Base-by-base conservation (phyloP, 1,140 invertebrate genomes). In the Melitaea cinxia region DNA sequence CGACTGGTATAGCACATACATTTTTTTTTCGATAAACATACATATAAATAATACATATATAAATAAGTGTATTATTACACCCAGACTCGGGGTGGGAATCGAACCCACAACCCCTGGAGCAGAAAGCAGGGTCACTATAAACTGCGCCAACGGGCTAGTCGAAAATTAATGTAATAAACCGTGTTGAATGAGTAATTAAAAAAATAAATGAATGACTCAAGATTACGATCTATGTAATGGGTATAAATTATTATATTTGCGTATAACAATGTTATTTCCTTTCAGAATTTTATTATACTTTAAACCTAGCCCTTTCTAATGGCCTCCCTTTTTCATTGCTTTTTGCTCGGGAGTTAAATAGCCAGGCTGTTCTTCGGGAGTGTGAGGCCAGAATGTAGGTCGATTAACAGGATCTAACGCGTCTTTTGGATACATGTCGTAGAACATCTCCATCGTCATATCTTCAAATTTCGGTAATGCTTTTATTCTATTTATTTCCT, bases 381-480 rank as follows among this genome's bases (percentile, higher is more conserved):
- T 78, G 79, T 96, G 95, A 0, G 96, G 96, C 94, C 94, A 96
- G 78, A 94, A 93, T 0, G 95, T 94, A 33, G 95, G 95, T 52
- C 84, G 93, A 2, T 94, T 93, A 2, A 94, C 71, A 0, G 92
- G 82, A 75, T 95, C 92, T 1, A 95, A 37, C 9, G 93, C 92
- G 19, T 68, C 6, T 0, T 96, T 93, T 14, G 96, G 96, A 91
- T 94, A 95, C 71, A 94, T 89, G 68, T 96, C 94, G 26, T 78
- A 80, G 77, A 92, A 95, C 89, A 97, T 96, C 91, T 98, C 96
- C 93, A 96, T 92, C 0, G 96, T 98, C 96, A 98, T 98, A 71
- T 97, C 93, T 47, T 94, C 93, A 68, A 94, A 95, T 63, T 96
- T 95, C 61, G 98, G 88, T 67, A 97, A 84, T 6, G 87, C 82